Evolutionary conservation across 2,888 invertebrate genomes (phyloP).

Genomic region (Ormyrus pomaceus): DNA sequence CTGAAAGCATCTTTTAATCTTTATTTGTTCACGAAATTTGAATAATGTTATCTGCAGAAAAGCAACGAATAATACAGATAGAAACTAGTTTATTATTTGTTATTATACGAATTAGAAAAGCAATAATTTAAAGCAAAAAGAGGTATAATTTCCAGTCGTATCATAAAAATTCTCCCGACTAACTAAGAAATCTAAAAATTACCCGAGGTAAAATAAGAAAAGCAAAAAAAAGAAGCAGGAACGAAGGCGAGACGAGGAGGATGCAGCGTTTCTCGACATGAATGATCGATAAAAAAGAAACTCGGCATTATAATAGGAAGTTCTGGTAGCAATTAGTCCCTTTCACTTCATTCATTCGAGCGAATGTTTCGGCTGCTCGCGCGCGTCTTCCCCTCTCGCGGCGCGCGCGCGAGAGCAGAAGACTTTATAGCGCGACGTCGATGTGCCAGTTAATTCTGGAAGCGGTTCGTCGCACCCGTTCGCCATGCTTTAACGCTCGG

Average conservation of each 20-base stretch:
- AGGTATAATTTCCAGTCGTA: too few relatives aligned
- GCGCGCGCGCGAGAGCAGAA: slow-evolving; percentile 19
- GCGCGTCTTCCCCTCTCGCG: slow-evolving; percentile 40
- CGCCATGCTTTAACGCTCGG: slow-evolving; percentile 1
- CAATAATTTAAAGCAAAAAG: too few relatives aligned
- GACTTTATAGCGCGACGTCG: slow-evolving; percentile 55
- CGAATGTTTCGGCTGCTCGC: slow-evolving; percentile 9
- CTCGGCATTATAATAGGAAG: slow-evolving; percentile 51
- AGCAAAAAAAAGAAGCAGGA: not conserved
- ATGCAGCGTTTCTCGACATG: slow-evolving; percentile 2
- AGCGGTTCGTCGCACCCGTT: slow-evolving; percentile 65
- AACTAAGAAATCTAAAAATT: not conserved
- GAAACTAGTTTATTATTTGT: too few relatives aligned
- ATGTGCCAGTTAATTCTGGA: slow-evolving; percentile 73
- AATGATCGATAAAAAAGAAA: slow-evolving; percentile 46
- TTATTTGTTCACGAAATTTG: too few relatives aligned
- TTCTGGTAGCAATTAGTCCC: slow-evolving; percentile 57
- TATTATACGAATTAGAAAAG: too few relatives aligned
- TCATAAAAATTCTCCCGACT: too few relatives aligned
- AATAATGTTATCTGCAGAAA: too few relatives aligned
- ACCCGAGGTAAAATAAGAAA: not conserved
- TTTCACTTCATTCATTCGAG: slow-evolving; percentile 52
- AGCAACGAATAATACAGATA: too few relatives aligned
- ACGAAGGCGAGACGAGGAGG: slow-evolving; percentile 31
- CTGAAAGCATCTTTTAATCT: too few relatives aligned